Percentiles rank a stretch among this genome's conserved stretches.
These are phyloP conservation scores for Pharmacophagus antenor DNA, from an alignment of 2,888 invertebrate genomes.

Conservation along the genomic window DNA sequence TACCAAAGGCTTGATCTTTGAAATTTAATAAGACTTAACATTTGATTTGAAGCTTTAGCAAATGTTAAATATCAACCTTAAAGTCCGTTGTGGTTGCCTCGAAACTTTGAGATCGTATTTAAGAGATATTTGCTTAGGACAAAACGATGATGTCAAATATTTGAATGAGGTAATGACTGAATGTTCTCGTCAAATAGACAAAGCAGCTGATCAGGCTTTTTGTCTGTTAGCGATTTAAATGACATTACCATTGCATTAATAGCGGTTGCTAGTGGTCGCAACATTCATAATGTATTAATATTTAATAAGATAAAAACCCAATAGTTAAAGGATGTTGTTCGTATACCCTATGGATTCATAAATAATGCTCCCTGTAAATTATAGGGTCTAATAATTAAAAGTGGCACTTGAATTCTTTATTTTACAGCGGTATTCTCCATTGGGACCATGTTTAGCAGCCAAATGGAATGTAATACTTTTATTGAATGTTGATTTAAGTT, in stretches of 20 bases:
- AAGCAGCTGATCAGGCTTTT: constrained; percentile 14
- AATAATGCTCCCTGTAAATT: neutral
- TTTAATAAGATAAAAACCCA: neutral
- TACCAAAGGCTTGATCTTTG: constrained; percentile 8
- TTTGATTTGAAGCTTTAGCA: constrained; percentile 20
- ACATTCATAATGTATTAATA: neutral
- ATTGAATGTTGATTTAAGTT: no score
- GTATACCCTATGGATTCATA: neutral
- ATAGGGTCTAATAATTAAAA: neutral
- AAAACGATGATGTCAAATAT: constrained; percentile 56
- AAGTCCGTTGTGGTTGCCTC: constrained; percentile 24
- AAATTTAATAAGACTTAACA: constrained; percentile 24
- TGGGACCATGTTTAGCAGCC: no score
- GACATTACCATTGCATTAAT: neutral
- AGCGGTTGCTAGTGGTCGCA: neutral
- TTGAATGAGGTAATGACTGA: constrained; percentile 62
- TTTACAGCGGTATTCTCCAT: no score
- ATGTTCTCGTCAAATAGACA: constrained; percentile 24
- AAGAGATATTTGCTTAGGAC: constrained; percentile 40
- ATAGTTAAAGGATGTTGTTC: neutral
- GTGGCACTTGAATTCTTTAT: neutral
- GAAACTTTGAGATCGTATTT: constrained; percentile 34
- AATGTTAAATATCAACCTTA: constrained; percentile 18
- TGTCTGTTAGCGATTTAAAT: neutral
- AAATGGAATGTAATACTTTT: no score